These are phyloP conservation scores for Indicator maculatus DNA, from an alignment of 2,113 vertebrate species.

Conservation along the genomic window DNA sequence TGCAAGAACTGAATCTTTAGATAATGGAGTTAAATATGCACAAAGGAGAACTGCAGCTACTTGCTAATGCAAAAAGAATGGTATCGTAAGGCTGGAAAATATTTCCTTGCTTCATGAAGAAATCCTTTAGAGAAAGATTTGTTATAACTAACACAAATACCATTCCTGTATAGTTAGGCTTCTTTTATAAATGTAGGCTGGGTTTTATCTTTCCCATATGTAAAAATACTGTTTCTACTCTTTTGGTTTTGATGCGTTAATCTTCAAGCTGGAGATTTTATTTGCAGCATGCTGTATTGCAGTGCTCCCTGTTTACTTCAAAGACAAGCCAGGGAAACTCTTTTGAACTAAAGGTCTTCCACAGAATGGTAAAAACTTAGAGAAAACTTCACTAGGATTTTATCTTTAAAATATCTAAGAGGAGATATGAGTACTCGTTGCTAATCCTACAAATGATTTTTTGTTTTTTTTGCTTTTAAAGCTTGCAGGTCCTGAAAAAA, in stretches of 20 bases:
- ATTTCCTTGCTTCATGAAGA: not conserved
- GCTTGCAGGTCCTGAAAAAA: not conserved
- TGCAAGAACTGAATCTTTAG: not conserved
- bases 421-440: not conserved
- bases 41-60: not conserved
- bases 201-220: not conserved
- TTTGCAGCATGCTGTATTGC: not conserved
- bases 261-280: conserved; percentile 9
- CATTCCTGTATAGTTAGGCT: not conserved
- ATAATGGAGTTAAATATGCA: not conserved
- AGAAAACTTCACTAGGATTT: not conserved
- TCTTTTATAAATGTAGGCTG: not conserved
- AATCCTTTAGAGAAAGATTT: not conserved
- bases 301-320: not conserved
- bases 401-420: not conserved
- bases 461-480: not conserved
- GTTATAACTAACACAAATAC: not conserved
- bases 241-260: not conserved
- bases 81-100: not conserved
- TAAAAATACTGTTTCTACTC: not conserved
- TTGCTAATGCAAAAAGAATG: not conserved
- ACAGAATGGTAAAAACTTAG: not conserved
- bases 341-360: not conserved
- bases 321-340: not conserved
- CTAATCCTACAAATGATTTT: not conserved